Base-by-base conservation (phyloP, 2,113 vertebrate genomes). In the Atlantisia rogersi region DNA sequence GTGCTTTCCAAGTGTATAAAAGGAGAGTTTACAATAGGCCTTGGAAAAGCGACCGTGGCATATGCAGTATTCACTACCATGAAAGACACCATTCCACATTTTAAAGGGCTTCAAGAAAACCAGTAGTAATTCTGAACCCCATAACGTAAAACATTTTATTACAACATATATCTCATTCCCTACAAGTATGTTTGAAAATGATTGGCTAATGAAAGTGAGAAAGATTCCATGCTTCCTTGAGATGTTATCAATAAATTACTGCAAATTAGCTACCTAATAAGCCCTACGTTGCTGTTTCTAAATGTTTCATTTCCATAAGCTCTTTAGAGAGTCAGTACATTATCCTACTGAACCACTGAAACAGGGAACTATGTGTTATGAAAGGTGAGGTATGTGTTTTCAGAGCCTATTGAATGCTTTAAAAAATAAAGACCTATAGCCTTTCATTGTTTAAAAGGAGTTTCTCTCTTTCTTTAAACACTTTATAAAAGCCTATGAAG, bases 281-380 rank as follows among this genome's bases (percentile, higher is more conserved):
- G 59, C 15, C 55, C 62, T 40, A 60, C 10, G 21, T 88, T 93
- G 40, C 26, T 83, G 46, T 59, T 75, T 42, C 42, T 86, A 90
- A 92, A 90, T 48, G 31, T 77, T 85, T 95, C 40, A 70, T 88
- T 95, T 96, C 71, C 29, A 86, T 46, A 68, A 86, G 24, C 50
- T 70, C 76, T 93, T 95, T 84, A 88, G 42, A 85, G n/a, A 95
- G 19, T 5, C 79, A 82, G 28, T 50, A 37, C 32, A 67, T 95
- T 88, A 82, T 64, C 24, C 42, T 68, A 80, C 46, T 70, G 70
- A 93, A 82, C 37, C 48, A 84, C 14, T 74, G 63, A 90, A 95
- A 58, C 18, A 83, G 1, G 0, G 68, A 88, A 92, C 93, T 81
- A 81, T 31, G 68, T 59, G 25, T 22, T 83, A 93, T 86, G 90